Evolutionary conservation across 1,140 invertebrate genomes (phyloP).

Genomic region (Brachionus rotundiformis): DNA sequence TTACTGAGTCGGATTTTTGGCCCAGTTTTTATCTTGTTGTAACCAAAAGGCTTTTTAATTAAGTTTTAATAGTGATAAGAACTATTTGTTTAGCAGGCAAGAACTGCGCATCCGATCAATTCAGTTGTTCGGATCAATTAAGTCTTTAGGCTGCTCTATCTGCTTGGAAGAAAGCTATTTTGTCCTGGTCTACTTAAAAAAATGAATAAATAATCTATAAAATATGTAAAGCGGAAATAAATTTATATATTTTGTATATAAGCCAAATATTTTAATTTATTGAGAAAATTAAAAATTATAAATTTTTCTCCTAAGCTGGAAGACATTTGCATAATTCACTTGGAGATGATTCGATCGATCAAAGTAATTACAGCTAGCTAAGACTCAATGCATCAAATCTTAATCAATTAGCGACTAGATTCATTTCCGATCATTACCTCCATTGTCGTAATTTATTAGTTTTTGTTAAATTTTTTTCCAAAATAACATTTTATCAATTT

Average conservation of each 20-base stretch:
- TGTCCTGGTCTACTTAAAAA: background rate
- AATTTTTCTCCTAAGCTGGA: background rate
- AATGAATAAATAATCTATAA: background rate
- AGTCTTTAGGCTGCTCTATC: background rate
- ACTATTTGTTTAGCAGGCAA: background rate
- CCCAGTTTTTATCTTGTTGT: background rate
- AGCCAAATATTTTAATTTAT: background rate
- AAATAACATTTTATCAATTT: too few relatives aligned
- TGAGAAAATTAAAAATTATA: constrained; percentile 23
- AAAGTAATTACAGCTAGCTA: background rate
- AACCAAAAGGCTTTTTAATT: constrained; percentile 9
- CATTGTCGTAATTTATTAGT: background rate
- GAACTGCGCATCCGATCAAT: background rate
- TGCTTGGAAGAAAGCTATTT: background rate
- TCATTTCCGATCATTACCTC: background rate
- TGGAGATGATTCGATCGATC: background rate
- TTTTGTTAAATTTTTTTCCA: background rate
- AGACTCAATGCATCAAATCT: background rate
- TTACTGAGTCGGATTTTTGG: background rate
- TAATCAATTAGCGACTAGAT: background rate
- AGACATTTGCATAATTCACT: constrained; percentile 13
- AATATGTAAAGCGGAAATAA: constrained; percentile 3
- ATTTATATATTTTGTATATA: background rate
- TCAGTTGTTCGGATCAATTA: constrained; percentile 12
- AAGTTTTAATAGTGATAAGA: constrained; percentile 11